Evolutionary conservation across 2,797 vertebrate genomes (phyloP), one percentile per base, ranked within the genome.

Genomic region (Helostoma temminkii): DNA sequence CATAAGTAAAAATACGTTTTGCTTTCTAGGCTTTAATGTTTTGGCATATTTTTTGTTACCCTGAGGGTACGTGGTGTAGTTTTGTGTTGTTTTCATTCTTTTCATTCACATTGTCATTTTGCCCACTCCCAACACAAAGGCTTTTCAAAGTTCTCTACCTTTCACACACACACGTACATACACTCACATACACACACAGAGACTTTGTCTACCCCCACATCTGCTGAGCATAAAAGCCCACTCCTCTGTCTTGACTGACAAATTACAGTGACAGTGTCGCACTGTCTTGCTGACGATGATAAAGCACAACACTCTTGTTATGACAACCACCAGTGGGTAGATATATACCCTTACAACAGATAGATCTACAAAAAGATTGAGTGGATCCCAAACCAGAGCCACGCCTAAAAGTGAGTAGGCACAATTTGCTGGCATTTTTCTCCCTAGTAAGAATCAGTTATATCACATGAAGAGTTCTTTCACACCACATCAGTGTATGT

Each of bases 231-330:
- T 81, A 50, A 86, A 84, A 78, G 71, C 72, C 62, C 60, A 59
- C 53, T 71, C 24, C 10, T 76, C 37, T 49, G 47, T 42, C 45
- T 50, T 89, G 88, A 92, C 74, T 90, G 91, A 89, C 90, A 83
- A 83, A 71, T 79, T 86, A 71, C 55, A 30, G 69, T 86, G 85
- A 86, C 36, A 42, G 58, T 87, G 87, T 90, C 87, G 81, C 72
- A 71, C 83, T 85, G 76, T 81, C 85, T 76, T 47, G 48, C 53
- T 79, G 81, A 80, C 48, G 36, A 66, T 81, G 73, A 90, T 85
- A 65, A 84, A 75, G 78, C 65, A 63, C 41, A 76, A 80, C 73
- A 79, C 37, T 22, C 68, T 78, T 88, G 74, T 84, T 85, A 73
- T 81, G 78, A 78, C 81, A 77, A 81, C 79, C 60, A 79, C 26